A percentile compares a stretch with the other conserved stretches of the same genome.
These are phyloP conservation scores for Eustalomyia histrio DNA, from an alignment of 2,888 invertebrate species.

Conservation along the genomic window DNA sequence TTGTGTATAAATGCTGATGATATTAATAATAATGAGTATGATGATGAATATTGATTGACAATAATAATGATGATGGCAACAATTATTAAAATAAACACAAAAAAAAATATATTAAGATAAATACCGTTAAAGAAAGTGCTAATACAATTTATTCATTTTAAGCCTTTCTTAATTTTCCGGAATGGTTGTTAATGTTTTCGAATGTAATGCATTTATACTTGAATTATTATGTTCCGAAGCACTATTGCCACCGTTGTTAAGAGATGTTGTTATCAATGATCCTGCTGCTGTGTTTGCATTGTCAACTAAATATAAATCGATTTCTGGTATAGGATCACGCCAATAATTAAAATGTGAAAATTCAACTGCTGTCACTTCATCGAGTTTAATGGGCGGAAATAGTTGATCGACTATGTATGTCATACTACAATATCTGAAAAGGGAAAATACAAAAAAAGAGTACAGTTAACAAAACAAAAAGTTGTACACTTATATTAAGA, in stretches of 20 bases:
- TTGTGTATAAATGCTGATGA: too few species aligned
- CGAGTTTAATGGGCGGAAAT: slow-evolving; percentile 90
- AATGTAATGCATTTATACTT: slow-evolving; percentile 64
- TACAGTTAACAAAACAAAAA: too few species aligned
- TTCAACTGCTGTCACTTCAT: slow-evolving; percentile 82
- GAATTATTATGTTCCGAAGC: slow-evolving; percentile 58
- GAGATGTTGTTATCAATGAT: slow-evolving; percentile 40
- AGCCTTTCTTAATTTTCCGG: slow-evolving; percentile 74
- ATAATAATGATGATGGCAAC: not conserved
- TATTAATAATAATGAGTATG: too few species aligned
- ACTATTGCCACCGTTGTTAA: slow-evolving; percentile 46
- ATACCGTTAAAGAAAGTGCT: not conserved
- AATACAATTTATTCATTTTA: not conserved
- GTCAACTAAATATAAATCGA: slow-evolving; percentile 75
- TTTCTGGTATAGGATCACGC: slow-evolving; percentile 90
- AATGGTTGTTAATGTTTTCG: slow-evolving; percentile 76
- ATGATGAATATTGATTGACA: not conserved
- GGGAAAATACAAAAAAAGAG: slow-evolving; percentile 19
- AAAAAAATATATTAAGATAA: not conserved
- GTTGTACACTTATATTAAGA: too few species aligned
- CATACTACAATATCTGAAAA: slow-evolving; percentile 94
- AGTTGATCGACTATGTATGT: slow-evolving; percentile 96
- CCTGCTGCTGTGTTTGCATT: slow-evolving; percentile 29
- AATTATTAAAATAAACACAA: not conserved
- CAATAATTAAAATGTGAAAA: slow-evolving; percentile 95